Percentiles rank a stretch among this genome's conserved stretches.
Evolutionary conservation across 2,888 invertebrate species (phyloP).

Genomic region (Epistrophella euchroma): DNA sequence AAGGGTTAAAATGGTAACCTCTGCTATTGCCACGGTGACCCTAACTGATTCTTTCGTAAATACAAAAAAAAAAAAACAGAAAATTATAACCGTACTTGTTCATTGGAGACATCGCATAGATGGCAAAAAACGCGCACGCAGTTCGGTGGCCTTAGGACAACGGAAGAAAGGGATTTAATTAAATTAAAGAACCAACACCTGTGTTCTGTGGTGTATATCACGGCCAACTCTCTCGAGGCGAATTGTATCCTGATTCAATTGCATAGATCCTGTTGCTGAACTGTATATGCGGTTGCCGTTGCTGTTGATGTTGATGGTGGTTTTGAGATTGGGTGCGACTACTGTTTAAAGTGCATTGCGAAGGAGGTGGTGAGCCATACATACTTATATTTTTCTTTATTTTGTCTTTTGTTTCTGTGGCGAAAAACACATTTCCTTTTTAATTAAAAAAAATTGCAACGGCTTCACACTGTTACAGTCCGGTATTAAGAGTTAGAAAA

Average conservation of each 20-base stretch:
- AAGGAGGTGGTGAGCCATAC: constrained; percentile 44
- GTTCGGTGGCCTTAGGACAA: constrained; percentile 41
- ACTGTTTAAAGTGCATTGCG: constrained; percentile 51
- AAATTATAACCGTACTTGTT: background rate
- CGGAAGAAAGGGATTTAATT: constrained; percentile 70
- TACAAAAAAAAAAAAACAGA: background rate
- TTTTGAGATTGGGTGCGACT: background rate
- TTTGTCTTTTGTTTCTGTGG: constrained; percentile 9
- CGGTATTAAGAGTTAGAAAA: background rate
- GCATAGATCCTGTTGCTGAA: constrained; percentile 51
- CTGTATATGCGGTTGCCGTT: background rate
- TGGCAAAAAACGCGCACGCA: constrained; percentile 41
- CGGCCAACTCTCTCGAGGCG: background rate
- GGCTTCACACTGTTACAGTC: constrained; percentile 5
- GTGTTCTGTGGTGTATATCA: constrained; percentile 46
- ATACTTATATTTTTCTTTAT: constrained; percentile 23
- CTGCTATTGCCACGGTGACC: constrained; percentile 32
- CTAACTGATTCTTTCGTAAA: constrained; percentile 36
- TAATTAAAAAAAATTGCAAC: constrained; percentile 64
- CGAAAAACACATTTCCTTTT: constrained; percentile 59
- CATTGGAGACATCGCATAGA: constrained; percentile 49
- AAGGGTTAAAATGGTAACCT: constrained; percentile 67
- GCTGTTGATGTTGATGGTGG: background rate
- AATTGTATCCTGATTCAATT: constrained; percentile 50
- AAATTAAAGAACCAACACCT: constrained; percentile 73